These are phyloP conservation scores for Larimichthys polyactis DNA, from an alignment of 2,113 vertebrate genomes.

Conservation along the genomic window DNA sequence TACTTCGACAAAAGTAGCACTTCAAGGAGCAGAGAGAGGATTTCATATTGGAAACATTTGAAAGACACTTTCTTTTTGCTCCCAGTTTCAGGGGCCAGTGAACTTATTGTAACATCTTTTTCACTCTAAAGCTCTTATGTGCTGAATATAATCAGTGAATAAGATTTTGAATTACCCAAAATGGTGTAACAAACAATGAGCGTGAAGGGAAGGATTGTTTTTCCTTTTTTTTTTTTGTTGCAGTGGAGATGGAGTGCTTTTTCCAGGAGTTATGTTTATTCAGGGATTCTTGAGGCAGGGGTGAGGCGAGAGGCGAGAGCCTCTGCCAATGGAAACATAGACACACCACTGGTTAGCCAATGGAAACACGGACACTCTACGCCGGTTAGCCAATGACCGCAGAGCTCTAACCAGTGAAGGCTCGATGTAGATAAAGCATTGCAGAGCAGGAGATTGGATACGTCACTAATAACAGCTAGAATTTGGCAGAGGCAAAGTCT, in stretches of 20 bases:
- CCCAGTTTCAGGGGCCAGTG: not conserved
- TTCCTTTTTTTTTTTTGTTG: constrained; percentile 41
- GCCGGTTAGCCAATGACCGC: constrained; percentile 79
- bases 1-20: not conserved
- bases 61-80: constrained; percentile 2
- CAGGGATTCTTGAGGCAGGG: constrained; percentile 80
- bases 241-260: constrained; percentile 70
- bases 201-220: constrained; percentile 72
- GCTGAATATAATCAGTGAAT: not conserved
- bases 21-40: not conserved
- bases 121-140: not conserved
- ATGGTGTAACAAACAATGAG: constrained; percentile 67
- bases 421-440: constrained; percentile 47
- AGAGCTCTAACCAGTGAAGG: constrained; percentile 56
- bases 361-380: constrained; percentile 74
- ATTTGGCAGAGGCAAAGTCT: not conserved
- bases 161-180: constrained; percentile 58
- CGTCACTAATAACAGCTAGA: not conserved
- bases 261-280: constrained; percentile 82
- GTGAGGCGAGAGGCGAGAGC: constrained; percentile 57
- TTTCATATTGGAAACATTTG: constrained; percentile 7
- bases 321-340: constrained; percentile 82
- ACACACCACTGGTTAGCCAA: constrained; percentile 73
- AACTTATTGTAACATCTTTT: not conserved
- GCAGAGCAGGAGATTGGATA: constrained; percentile 19